Evolutionary conservation across 2,888 invertebrate genomes (phyloP), one percentile per base, ranked within the genome.

Genomic region (Amphipyra berbera): DNA sequence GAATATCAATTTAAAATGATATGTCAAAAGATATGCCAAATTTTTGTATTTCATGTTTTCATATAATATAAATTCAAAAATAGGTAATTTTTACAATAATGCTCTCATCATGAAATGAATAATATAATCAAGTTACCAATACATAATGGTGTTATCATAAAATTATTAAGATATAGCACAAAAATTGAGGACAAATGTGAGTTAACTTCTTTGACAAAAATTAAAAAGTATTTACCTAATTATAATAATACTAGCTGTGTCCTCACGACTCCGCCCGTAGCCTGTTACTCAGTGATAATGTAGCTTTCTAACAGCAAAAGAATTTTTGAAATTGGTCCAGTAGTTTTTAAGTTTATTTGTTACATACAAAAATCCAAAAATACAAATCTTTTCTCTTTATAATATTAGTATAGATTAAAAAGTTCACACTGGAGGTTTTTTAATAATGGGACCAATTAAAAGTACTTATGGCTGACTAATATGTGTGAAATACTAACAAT

Each of bases 71-170:
- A 62, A 53, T 68, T 53, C 15, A 47, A 66, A 69, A 63, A 57
- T 66, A 65, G 59, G 73, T 59, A 73, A 63, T 56, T 63, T 52
- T 50, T 38, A 60, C 38, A 56, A 64, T 46, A 65, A 62, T 61
- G 40, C 61, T 65, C 65, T 64, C 84, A 88, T 41, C 81, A 88
- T 88, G 88, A 89, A 83, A 89, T 89, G 89, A 82, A 78, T 83
- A 85, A 68, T 84, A 84, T 83, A 82, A 77, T 80, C 37, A 83
- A 82, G 77, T 78, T 76, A 63, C 70, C 79, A 54, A 55, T 76
- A 68, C 57, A 61, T 47, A 78, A 76, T 67, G 71, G 64, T 68
- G 67, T 76, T 48, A 64, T 81, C 48, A 37, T 76, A 72, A 82
- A 81, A 78, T 66, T 82, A 9, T 70, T 78, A 71, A 84, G 77